These are phyloP conservation scores for Odontocolon sp. DNA, from an alignment of 2,888 invertebrate genomes.

Conservation along the genomic window DNA sequence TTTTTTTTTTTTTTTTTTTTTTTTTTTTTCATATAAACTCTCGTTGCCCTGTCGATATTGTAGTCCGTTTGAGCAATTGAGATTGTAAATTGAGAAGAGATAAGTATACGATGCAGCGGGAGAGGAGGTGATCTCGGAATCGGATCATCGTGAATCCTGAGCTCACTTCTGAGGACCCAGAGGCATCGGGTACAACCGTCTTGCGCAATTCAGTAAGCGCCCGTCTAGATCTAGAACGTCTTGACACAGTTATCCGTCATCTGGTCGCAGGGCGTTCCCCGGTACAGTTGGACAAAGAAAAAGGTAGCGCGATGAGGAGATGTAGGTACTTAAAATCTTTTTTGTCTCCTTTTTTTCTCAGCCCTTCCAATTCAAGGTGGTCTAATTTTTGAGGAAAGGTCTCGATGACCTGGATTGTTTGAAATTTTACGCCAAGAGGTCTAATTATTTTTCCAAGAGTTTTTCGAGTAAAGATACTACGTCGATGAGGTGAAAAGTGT, in stretches of 20 bases:
- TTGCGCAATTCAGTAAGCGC: slow-evolving; percentile 71
- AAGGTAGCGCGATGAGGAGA: slow-evolving; percentile 28
- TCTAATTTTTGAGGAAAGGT: slow-evolving; percentile 4
- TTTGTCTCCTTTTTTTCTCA: slow-evolving; percentile 1
- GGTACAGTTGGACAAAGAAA: slow-evolving; percentile 53
- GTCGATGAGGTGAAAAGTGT: slow-evolving; percentile 14
- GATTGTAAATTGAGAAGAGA: slow-evolving; percentile 67
- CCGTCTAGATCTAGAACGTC: slow-evolving; percentile 73
- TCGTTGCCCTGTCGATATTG: slow-evolving; percentile 56
- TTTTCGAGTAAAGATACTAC: no score
- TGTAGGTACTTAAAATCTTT: slow-evolving; percentile 37
- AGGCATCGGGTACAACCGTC: slow-evolving; percentile 53
- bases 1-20: no score
- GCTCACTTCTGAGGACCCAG: slow-evolving; percentile 55
- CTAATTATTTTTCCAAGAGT: not conserved
- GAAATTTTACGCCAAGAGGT: slow-evolving; percentile 1
- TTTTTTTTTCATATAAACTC: no score
- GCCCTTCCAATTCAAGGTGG: slow-evolving; percentile 43
- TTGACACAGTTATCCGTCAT: slow-evolving; percentile 75
- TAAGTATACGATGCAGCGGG: slow-evolving; percentile 63
- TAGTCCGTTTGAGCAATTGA: slow-evolving; percentile 63
- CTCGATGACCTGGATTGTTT: not conserved
- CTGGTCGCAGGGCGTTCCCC: slow-evolving; percentile 71
- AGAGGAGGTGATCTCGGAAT: slow-evolving; percentile 65
- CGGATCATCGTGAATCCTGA: slow-evolving; percentile 72